These are phyloP conservation scores for Cetonia aurata DNA, from an alignment of 2,888 invertebrate genomes.

Conservation along the genomic window DNA sequence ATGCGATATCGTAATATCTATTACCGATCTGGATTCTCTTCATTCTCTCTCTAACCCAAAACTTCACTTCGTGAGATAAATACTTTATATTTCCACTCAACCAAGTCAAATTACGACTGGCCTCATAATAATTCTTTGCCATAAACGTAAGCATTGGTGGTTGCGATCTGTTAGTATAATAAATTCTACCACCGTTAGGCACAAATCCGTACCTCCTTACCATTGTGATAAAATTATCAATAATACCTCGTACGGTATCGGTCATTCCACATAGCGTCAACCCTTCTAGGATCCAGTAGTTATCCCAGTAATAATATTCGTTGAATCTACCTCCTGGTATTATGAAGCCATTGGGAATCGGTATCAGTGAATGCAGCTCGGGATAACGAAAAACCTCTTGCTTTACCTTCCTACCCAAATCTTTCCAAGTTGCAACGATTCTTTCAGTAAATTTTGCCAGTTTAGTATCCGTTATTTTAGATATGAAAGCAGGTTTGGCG, in stretches of 20 bases:
- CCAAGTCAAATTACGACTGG: conserved; percentile 76
- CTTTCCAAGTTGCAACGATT: conserved; percentile 74
- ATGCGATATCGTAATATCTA: conserved; percentile 69
- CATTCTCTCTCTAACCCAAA: conserved; percentile 73
- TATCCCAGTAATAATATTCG: conserved; percentile 89
- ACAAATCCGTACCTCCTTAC: conserved; percentile 77
- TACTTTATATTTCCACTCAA: conserved; percentile 70
- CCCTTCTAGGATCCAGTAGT: conserved; percentile 88
- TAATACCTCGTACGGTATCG: conserved; percentile 72
- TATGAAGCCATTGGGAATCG: conserved; percentile 72
- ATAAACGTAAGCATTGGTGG: conserved; percentile 80
- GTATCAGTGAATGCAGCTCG: conserved; percentile 62
- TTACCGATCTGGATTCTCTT: conserved; percentile 69
- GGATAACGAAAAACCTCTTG: conserved; percentile 68
- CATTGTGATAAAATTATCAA: conserved; percentile 80
- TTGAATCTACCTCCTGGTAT: conserved; percentile 80
- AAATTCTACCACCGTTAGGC: conserved; percentile 86
- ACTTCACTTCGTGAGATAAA: conserved; percentile 75
- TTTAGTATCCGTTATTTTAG: conserved; percentile 70
- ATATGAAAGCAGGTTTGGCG: conserved; percentile 72
- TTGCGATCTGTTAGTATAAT: conserved; percentile 80
- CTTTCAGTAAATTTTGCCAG: conserved; percentile 70
- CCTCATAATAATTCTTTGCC: conserved; percentile 75
- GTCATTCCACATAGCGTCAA: conserved; percentile 82
- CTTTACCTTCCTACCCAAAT: conserved; percentile 73